Base-by-base conservation (phyloP, 2,113 vertebrate species). In the Pelmatolapia mariae region DNA sequence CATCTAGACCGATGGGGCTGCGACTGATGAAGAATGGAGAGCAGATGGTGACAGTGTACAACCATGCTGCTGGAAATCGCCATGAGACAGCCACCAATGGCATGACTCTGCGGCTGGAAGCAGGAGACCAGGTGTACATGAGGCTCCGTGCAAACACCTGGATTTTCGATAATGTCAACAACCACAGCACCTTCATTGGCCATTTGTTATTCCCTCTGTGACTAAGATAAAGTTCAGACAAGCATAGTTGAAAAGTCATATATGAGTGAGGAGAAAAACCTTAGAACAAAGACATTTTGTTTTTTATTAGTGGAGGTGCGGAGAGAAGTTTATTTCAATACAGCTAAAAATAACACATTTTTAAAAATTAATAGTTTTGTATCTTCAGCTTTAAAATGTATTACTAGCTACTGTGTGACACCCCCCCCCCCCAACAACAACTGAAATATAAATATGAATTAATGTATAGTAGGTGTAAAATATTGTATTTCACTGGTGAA, bases 181-280 rank as follows among this genome's bases (percentile, higher is more conserved):
- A 54, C 8, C 81, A 89, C 86, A 92, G 61, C 79, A 90, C 83
- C 52, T 94, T 94, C 47, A 59, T 12, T 84, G 89, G 91, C 4
- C 57, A 89, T 36, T 90, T 93, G 26, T 59, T 16, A 59, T 59
- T 38, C 33, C 4, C 10, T 38, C 31, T 66, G 18, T 66, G 1
- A 61, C 26, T 33, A 31, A 61, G 5, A 61, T 33, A 3, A 33
- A 33, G 59, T 1, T 61, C 29, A 63, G 16, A 33, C 31, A 63
- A 63, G 16, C 59, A 61, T 8, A 16, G 3, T 18, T 61, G 3
- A 18, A 61, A 31, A 33, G 29, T 31, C 29, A 33, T 59, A 10
- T 33, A 6, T 63, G 59, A 63, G 15, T 33, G 9, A 63, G 29
- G 9, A 33, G 16, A 61, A 63, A 31, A 33, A 63, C 31, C 59